Percentiles rank a stretch among this genome's conserved stretches.
Conservation (phyloP, 2,113 vertebrate species). For the Guaruba guarouba region DNA sequence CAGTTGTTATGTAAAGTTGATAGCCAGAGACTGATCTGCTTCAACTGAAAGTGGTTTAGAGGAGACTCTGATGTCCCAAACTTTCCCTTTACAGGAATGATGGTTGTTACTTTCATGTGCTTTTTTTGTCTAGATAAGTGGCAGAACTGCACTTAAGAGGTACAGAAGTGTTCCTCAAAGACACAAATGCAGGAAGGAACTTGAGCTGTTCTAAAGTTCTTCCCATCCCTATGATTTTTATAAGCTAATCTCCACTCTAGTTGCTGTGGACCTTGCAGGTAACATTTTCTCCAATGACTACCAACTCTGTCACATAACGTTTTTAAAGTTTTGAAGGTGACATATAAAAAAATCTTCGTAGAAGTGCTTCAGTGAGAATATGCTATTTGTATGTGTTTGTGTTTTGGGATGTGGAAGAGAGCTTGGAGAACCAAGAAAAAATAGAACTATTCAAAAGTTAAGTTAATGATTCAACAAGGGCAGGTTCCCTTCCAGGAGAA, state of each 20-base stretch:
- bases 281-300: not conserved
- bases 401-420: not conserved
- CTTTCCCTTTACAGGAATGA: not conserved
- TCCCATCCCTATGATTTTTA: not conserved
- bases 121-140: not conserved
- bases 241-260: not conserved
- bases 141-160: not conserved
- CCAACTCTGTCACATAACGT: not conserved
- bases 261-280: not conserved
- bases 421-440: not conserved
- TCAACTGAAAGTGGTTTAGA: not conserved
- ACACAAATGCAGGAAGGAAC: not conserved
- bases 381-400: not conserved
- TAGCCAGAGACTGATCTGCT: not conserved
- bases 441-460: not conserved
- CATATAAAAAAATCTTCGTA: not conserved
- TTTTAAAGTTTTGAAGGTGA: not conserved
- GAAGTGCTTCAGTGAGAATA: not conserved
- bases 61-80: not conserved
- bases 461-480: conserved; percentile 31
- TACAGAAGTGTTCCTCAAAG: not conserved
- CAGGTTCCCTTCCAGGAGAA: not conserved
- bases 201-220: not conserved
- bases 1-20: not conserved
- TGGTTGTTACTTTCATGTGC: not conserved